These are phyloP conservation scores for Larimichthys polyactis DNA, from an alignment of 2,113 vertebrate genomes.

Conservation along the genomic window DNA sequence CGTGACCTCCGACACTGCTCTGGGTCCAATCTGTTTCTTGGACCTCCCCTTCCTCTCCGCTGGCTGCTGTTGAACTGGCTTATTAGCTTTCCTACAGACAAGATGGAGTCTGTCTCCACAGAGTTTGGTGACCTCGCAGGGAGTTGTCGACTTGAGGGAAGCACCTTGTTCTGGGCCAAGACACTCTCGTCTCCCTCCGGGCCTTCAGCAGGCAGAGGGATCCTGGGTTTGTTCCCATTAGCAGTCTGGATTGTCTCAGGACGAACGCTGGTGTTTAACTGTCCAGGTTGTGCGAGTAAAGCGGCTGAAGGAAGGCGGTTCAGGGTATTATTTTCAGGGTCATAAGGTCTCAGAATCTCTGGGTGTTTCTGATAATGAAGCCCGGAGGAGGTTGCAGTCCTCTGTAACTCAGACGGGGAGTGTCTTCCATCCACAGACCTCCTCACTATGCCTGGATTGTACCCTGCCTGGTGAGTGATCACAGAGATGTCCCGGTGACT, in stretches of 20 bases:
- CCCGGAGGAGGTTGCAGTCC: conserved; percentile 64
- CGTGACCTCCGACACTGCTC: conserved; percentile 91
- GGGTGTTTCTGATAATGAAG: conserved; percentile 92
- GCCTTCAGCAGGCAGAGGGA: conserved; percentile 76
- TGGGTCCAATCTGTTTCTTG: conserved; percentile 84
- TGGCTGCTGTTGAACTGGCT: conserved; percentile 90
- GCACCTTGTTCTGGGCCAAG: conserved; percentile 11
- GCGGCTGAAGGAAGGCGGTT: conserved; percentile 61
- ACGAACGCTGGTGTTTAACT: conserved; percentile 53
- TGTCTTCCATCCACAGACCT: conserved; percentile 65
- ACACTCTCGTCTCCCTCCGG: conserved; percentile 64
- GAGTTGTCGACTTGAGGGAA: conserved; percentile 28
- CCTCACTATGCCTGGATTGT: conserved; percentile 64
- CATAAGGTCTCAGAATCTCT: conserved; percentile 90
- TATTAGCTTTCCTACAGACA: conserved; percentile 91
- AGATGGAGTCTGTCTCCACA: conserved; percentile 88
- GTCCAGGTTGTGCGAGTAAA: conserved; percentile 58
- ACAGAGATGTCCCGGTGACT: conserved; percentile 71
- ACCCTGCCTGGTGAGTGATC: conserved; percentile 73
- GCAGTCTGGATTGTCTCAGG: conserved; percentile 63
- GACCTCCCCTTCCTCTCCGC: conserved; percentile 87
- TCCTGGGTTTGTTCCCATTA: conserved; percentile 74
- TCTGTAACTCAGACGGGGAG: conserved; percentile 67
- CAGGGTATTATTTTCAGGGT: conserved; percentile 86
- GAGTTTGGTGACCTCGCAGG: conserved; percentile 54